These are phyloP conservation scores for Ariopsis seemanni DNA, from an alignment of 2,113 vertebrate species.

Conservation along the genomic window DNA sequence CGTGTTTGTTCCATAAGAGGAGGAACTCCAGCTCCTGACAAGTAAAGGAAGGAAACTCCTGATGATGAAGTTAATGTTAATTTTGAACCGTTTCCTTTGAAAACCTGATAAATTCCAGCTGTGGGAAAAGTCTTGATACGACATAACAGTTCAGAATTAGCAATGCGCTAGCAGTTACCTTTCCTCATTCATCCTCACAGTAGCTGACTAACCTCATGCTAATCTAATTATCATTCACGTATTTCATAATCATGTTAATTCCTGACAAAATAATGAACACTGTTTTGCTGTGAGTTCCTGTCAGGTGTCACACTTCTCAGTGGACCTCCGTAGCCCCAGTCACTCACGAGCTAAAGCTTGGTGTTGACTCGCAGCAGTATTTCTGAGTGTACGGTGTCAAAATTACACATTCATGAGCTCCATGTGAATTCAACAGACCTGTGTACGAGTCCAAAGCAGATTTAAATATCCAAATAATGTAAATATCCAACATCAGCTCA, in stretches of 20 bases:
- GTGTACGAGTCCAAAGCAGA: neutral
- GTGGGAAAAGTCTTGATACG: neutral
- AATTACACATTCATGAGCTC: neutral
- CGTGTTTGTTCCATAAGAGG: constrained; percentile 32
- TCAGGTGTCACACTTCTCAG: neutral
- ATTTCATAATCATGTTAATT: neutral
- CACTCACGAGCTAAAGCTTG: neutral
- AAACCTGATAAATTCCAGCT: constrained; percentile 5
- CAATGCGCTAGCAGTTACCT: neutral
- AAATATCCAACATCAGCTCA: too few species aligned
- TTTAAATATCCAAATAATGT: too few species aligned
- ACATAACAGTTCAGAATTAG: neutral
- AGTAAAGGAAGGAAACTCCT: neutral
- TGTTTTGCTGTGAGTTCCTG: neutral
- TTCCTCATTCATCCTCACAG: too few species aligned
- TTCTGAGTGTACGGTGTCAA: too few species aligned
- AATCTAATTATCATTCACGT: neutral
- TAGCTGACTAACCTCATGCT: neutral
- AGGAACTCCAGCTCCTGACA: constrained; percentile 1
- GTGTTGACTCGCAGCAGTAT: neutral
- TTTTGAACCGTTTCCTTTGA: neutral
- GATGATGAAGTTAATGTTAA: neutral
- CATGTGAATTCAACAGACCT: neutral
- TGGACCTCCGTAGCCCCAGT: neutral
- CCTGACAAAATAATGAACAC: too few species aligned